Evolutionary conservation across 1,140 invertebrate genomes (phyloP).

Genomic region (Oreohelix idahoensis): DNA sequence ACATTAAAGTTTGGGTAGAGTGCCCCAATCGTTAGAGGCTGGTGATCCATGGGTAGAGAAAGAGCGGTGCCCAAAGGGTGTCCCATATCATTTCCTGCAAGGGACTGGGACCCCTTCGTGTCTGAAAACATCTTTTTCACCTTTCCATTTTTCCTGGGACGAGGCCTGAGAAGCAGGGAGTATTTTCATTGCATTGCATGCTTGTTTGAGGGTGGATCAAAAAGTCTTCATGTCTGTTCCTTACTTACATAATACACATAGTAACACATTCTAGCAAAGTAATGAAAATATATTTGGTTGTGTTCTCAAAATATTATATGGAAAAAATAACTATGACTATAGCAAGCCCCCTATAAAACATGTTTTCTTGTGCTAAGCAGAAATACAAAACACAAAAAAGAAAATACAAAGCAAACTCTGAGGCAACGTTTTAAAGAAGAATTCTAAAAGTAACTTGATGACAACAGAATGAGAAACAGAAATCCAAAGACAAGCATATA

Average conservation of each 20-base stretch:
- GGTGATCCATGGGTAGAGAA: conserved; percentile 28
- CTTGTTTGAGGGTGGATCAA: conserved; percentile 5
- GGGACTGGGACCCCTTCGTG: conserved; percentile 19
- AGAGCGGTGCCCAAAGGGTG: conserved; percentile 13
- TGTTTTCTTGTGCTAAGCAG: no score
- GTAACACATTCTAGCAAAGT: background rate
- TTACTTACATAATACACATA: background rate
- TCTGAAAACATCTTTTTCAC: conserved; percentile 41
- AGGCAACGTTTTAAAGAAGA: no score
- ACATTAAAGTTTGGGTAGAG: conserved; percentile 37
- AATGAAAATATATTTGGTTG: no score
- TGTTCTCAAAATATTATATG: no score
- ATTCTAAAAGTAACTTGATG: no score
- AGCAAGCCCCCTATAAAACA: no score
- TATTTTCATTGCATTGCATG: conserved; percentile 13
- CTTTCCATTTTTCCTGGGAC: conserved; percentile 39
- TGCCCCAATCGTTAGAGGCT: conserved; percentile 34
- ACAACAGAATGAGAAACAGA: no score
- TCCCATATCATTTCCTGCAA: background rate
- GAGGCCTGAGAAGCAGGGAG: conserved; percentile 34
- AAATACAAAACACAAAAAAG: no score
- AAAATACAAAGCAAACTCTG: no score
- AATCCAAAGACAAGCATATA: no score
- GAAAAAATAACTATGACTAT: no score
- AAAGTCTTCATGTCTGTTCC: conserved; percentile 12